These are phyloP conservation scores for Mythimna lalbum DNA, from an alignment of 2,888 invertebrate genomes.

Conservation along the genomic window DNA sequence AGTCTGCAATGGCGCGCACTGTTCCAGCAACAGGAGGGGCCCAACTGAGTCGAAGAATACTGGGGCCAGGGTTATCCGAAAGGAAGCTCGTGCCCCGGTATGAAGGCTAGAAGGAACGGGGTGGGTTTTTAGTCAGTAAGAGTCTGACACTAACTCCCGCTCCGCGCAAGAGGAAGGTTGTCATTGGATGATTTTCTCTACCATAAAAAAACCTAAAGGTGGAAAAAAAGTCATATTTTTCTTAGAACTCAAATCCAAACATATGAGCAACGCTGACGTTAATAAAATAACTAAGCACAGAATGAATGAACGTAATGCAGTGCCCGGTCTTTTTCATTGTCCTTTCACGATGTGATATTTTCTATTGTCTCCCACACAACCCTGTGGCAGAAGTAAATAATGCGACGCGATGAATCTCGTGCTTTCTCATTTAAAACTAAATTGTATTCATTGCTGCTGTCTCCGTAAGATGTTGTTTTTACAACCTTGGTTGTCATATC, in stretches of 20 bases:
- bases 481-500: neutral
- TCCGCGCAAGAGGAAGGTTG: too few species aligned
- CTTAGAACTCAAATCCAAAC: slow-evolving; percentile 1
- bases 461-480: slow-evolving; percentile 11
- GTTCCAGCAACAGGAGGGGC: too few species aligned
- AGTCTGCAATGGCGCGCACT: too few species aligned
- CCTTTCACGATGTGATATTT: slow-evolving; percentile 18
- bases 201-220: too few species aligned
- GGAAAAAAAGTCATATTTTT: neutral
- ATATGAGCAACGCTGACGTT: neutral
- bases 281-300: slow-evolving; percentile 9
- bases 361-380: slow-evolving; percentile 34
- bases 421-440: slow-evolving; percentile 45
- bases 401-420: slow-evolving; percentile 47
- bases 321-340: slow-evolving; percentile 21
- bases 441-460: slow-evolving; percentile 47
- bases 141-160: too few species aligned
- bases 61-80: too few species aligned
- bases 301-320: slow-evolving; percentile 22
- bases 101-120: too few species aligned
- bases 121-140: too few species aligned
- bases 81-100: too few species aligned
- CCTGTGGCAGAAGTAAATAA: slow-evolving; percentile 46
- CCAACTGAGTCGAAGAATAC: too few species aligned
- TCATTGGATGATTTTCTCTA: too few species aligned